These are phyloP conservation scores for Antechinus stuartii DNA, from an alignment of 2,113 vertebrate species.

Conservation along the genomic window DNA sequence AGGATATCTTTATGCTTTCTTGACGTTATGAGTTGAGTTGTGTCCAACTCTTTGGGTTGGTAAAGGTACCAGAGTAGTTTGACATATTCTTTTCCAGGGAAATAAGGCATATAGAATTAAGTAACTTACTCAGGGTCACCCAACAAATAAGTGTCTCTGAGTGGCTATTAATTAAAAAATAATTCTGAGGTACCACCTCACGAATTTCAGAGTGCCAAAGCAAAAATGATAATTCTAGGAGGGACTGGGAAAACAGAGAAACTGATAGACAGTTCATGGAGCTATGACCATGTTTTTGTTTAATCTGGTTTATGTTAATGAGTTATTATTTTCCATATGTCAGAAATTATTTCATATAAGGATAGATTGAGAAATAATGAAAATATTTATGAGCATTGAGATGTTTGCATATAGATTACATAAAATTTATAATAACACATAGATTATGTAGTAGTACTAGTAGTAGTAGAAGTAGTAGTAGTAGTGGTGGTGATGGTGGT, in stretches of 20 bases:
- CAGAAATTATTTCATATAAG: conserved; percentile 5
- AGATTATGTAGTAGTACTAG: background rate
- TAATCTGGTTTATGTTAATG: background rate
- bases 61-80: background rate
- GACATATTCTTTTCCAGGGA: background rate
- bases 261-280: background rate
- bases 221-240: background rate
- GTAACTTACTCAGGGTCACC: background rate
- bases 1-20: background rate
- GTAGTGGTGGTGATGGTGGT: background rate
- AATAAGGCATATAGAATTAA: background rate
- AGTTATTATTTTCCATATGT: background rate
- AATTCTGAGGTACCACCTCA: background rate
- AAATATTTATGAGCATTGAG: background rate
- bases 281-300: background rate
- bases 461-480: no score
- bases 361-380: background rate
- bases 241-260: background rate
- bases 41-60: background rate
- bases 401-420: background rate
- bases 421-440: background rate
- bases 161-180: background rate
- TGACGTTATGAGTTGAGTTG: background rate
- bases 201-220: background rate
- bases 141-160: background rate